phyloP scores from a whole-genome alignment of 2,888 invertebrate genomes.

The Sarcophaga carnaria region DNA sequence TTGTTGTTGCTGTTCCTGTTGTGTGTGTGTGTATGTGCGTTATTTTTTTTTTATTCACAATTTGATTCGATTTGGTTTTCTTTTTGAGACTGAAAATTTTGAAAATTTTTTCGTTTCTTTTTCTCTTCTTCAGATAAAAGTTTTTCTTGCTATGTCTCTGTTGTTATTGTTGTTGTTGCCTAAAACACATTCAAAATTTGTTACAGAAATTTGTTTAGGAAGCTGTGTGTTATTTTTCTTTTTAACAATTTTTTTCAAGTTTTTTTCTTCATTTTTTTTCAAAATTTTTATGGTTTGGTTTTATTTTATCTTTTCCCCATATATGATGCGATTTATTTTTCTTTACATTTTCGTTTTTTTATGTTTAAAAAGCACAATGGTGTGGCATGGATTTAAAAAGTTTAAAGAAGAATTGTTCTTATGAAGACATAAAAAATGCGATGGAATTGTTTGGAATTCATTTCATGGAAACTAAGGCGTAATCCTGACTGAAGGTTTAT shows the following conservation, averaged over 20 bases:
- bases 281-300: slow-evolving; percentile 45
- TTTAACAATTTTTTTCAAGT: neutral
- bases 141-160: neutral
- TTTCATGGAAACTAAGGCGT: too few species aligned
- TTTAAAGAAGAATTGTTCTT: too few species aligned
- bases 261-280: slow-evolving; percentile 27
- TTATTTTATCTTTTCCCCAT: slow-evolving; percentile 5
- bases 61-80: slow-evolving; percentile 50
- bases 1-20: slow-evolving; percentile 26
- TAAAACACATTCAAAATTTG: slow-evolving; percentile 44
- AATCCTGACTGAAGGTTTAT: too few species aligned
- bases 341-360: neutral
- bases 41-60: slow-evolving; percentile 30
- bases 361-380: slow-evolving; percentile 15
- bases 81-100: slow-evolving; percentile 16
- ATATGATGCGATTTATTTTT: slow-evolving; percentile 22
- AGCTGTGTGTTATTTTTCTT: slow-evolving; percentile 32
- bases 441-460: too few species aligned
- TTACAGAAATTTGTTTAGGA: slow-evolving; percentile 49
- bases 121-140: neutral
- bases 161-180: neutral
- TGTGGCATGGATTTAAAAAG: too few species aligned
- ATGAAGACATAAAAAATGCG: too few species aligned
- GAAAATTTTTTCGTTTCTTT: slow-evolving; percentile 8
- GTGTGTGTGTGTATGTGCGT: neutral